Evolutionary conservation across 2,113 vertebrate genomes (phyloP).

Genomic region (Lamprologus callipterus): DNA sequence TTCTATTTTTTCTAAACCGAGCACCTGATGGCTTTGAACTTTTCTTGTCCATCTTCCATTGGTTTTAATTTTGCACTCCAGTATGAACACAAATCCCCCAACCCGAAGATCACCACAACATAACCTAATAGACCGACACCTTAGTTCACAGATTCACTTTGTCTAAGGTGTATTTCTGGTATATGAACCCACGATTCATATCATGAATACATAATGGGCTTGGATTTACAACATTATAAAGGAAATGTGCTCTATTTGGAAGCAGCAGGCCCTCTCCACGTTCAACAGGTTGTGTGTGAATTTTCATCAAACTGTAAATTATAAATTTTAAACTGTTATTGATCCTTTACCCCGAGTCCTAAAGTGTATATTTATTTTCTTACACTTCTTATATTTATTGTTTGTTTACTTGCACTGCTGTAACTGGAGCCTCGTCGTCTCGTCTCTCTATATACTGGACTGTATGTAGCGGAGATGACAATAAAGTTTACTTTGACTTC

Average conservation of each 20-base stretch:
- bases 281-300: too few species aligned
- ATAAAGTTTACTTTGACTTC: not conserved
- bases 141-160: too few species aligned
- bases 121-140: accelerated
- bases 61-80: not conserved
- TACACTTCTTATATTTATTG: accelerated
- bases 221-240: too few species aligned
- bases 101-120: accelerated
- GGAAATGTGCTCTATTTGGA: too few species aligned
- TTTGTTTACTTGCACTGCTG: not conserved
- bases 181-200: accelerated
- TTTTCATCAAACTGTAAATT: too few species aligned
- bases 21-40: accelerated
- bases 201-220: too few species aligned
- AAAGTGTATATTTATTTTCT: not conserved
- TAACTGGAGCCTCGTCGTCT: accelerated
- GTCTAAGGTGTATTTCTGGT: accelerated
- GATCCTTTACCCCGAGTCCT: accelerated
- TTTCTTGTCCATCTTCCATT: not conserved
- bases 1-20: not conserved
- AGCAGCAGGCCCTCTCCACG: accelerated
- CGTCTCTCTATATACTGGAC: not conserved
- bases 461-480: not conserved
- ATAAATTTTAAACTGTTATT: too few species aligned
- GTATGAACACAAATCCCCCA: not conserved